A percentile compares a stretch with the other conserved stretches of the same genome.
Conservation (phyloP, 1,140 invertebrate species). For the Eumeta japonica region DNA sequence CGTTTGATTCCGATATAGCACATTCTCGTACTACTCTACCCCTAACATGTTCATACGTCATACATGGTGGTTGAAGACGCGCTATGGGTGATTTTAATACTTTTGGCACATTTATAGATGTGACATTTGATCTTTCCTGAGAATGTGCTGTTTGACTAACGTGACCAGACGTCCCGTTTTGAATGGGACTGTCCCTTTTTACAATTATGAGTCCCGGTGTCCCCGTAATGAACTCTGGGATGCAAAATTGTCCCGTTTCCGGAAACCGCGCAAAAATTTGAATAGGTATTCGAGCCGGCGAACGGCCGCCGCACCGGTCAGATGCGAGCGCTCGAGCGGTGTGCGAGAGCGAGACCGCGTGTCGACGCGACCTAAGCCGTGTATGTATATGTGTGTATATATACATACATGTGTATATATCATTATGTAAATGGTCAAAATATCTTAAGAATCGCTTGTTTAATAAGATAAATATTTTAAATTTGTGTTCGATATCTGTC, state of each 20-base stretch:
- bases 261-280: background rate
- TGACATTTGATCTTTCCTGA: background rate
- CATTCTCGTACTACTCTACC: too few species aligned
- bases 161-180: constrained; percentile 4
- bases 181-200: constrained; percentile 3
- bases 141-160: background rate
- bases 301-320: background rate
- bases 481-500: too few species aligned
- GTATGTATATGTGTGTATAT: background rate
- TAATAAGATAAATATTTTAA: background rate
- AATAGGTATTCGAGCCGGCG: background rate
- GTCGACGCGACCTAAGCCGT: background rate
- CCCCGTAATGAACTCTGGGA: constrained; percentile 2
- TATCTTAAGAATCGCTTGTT: background rate
- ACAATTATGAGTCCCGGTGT: constrained; percentile 1
- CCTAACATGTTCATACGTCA: too few species aligned
- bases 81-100: too few species aligned
- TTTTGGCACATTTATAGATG: too few species aligned
- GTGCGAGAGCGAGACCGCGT: background rate
- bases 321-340: background rate
- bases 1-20: too few species aligned
- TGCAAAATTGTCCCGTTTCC: constrained; percentile 5
- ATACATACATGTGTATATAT: background rate
- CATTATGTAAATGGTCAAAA: background rate
- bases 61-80: too few species aligned